Conservation (phyloP, 2,113 vertebrate genomes). For the Phoenicopterus ruber region DNA sequence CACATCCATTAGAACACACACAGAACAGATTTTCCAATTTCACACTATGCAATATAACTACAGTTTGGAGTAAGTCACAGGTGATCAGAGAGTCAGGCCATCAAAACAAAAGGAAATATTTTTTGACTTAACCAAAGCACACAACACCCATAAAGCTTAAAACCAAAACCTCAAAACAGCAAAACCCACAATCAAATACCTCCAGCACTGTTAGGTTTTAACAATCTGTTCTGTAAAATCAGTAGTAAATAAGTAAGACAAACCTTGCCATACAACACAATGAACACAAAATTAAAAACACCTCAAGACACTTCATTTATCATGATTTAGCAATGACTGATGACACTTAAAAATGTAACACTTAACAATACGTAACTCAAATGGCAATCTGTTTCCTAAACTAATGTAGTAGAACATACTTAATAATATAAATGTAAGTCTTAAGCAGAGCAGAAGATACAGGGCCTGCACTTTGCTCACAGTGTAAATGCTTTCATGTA, state of each 20-base stretch:
- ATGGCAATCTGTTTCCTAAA: conserved; percentile 29
- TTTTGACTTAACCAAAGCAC: background rate
- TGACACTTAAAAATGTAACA: background rate
- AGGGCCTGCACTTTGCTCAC: background rate
- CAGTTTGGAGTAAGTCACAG: conserved; percentile 59
- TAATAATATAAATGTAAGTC: conserved; percentile 25
- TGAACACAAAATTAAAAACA: background rate
- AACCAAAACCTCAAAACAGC: background rate
- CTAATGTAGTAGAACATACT: background rate
- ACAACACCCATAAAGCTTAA: background rate
- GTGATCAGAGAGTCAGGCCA: conserved; percentile 44
- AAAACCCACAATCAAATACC: background rate
- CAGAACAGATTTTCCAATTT: conserved; percentile 90
- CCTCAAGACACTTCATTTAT: background rate
- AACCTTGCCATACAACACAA: background rate
- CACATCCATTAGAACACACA: conserved; percentile 92
- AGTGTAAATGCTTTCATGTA: background rate
- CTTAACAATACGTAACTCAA: conserved; percentile 17
- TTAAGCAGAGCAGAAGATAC: conserved; percentile 11
- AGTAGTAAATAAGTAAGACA: background rate
- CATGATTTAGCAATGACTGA: background rate
- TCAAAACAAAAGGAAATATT: conserved; percentile 14
- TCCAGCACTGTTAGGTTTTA: background rate
- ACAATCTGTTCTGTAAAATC: background rate
- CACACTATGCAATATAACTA: conserved; percentile 72